Base-by-base conservation (phyloP, 2,888 invertebrate species). In the Drosophila borealis region DNA sequence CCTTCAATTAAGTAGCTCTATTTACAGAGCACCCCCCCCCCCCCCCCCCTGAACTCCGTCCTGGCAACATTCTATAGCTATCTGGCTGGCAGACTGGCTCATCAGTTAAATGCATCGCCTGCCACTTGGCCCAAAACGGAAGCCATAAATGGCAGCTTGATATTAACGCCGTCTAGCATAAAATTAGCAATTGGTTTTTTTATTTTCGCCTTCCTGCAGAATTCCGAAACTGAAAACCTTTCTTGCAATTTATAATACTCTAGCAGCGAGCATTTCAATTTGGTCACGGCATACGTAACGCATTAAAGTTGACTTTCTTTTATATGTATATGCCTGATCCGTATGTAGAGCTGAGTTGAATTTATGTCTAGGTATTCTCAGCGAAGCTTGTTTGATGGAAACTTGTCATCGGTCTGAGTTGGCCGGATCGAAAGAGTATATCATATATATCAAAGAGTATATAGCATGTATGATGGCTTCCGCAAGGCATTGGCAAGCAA, bases 61-160 rank as follows among this genome's bases (percentile, higher is more conserved):
- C 4, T 25, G 25, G 6, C 25, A 25, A 25, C 25, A 25, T 25
- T 9, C 8, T 41, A 25, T 17, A 29, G 4, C 34, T 17, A 17
- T 19, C n/a, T 8, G n/a, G 17, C 29, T 39, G 41, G 44, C 45
- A 50, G 19, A 19, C 34, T 41, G 57, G 49, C 51, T 65, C 73
- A 56, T 62, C 60, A 63, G 37, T 13, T 55, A 45, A 54, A 70
- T 34, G 56, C 19, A 41, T 39, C 44, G 48, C 21, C 36, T 39
- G 14, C 44, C 64, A 33, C 14, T 55, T 34, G 11, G 9, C 50
- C 59, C 82, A 67, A 81, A 81, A 82, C 89, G 84, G 89, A 85
- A 85, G 88, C 88, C 72, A 69, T 82, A 85, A 88, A 82, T 88
- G 84, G 82, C 89, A 85, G 89, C 88, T 71, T 82, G 73, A 70